Evolutionary conservation across 2,888 invertebrate genomes (phyloP).

Genomic region (Cheilosia scutellata): DNA sequence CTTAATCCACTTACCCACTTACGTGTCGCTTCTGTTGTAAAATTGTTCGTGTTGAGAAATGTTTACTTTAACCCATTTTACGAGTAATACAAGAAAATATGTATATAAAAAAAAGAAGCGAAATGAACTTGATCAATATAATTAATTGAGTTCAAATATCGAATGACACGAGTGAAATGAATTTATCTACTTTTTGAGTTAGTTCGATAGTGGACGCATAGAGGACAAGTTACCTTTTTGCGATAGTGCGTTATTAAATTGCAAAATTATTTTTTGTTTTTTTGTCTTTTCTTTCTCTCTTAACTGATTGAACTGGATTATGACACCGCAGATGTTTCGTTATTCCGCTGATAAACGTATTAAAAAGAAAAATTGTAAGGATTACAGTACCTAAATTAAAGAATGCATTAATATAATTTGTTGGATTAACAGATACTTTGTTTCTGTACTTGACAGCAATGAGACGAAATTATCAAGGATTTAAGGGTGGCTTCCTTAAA

Average conservation of each 20-base stretch:
- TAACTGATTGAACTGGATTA: constrained; percentile 50
- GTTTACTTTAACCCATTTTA: constrained; percentile 45
- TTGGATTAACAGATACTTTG: constrained; percentile 38
- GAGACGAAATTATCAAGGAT: constrained; percentile 62
- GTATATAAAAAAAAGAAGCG: constrained; percentile 26
- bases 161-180: constrained; percentile 6
- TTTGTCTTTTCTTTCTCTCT: background rate
- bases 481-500: constrained; percentile 62
- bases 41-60: constrained; percentile 65
- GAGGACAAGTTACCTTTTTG: constrained; percentile 43
- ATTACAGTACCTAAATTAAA: background rate
- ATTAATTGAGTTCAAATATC: constrained; percentile 37
- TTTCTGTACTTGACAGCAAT: constrained; percentile 63
- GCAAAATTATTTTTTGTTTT: background rate
- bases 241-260: background rate
- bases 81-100: constrained; percentile 12
- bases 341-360: constrained; percentile 58
- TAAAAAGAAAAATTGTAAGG: constrained; percentile 69
- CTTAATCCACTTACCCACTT: constrained; percentile 48
- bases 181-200: constrained; percentile 41
- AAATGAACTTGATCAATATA: constrained; percentile 38
- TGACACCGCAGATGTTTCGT: constrained; percentile 66
- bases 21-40: constrained; percentile 57
- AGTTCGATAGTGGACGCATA: constrained; percentile 47
- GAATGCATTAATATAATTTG: background rate